Evolutionary conservation across 2,888 invertebrate genomes (phyloP), one percentile per base, ranked within the genome.

Genomic region (Myopa testacea): DNA sequence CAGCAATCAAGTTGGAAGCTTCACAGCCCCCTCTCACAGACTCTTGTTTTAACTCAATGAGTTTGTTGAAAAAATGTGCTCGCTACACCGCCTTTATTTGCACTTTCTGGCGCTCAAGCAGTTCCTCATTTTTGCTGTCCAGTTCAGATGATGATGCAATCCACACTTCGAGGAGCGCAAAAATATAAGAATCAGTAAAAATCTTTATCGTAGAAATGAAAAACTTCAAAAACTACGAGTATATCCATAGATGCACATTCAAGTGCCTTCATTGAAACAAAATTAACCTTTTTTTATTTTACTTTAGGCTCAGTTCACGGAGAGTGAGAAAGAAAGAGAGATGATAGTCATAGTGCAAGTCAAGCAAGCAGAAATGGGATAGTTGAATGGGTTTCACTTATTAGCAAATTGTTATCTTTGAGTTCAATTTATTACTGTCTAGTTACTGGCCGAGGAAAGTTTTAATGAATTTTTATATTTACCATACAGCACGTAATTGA

Each of bases 1-100:
- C 38, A 58, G 12, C 58, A 71, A 58, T 71, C 71, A 71, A 71
- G n/a, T 34, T 38, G 58, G 38, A 37, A 26, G n/a, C 12, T 62
- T 45, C 68, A 19, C 50, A 40, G 37, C 67, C 26, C 4, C 55
- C 55, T 55, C 55, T 55, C 6, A 3, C 10, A 55, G 16, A 55
- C 2, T 8, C 5, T 4, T n/a, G 1, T 50, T 50, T 8, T 50
- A 50, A 50, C 50, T 50, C 14, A 10, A n/a, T 58, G 58, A 58
- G 58, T 58, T 14, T n/a, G 1, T n/a, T 6, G 58, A 62, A 62
- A 8, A 62, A 26, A 34, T 7, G 62, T 4, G 34, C 62, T 34
- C 10, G 26, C 58, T 58, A n/a, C 58, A 58, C 2, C 12, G 58
- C 14, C 4, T 62, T 62, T 62, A 7, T 62, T 62, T 62, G 19